Evolutionary conservation across 2,113 vertebrate species (phyloP).

Genomic region (Clinocottus analis): DNA sequence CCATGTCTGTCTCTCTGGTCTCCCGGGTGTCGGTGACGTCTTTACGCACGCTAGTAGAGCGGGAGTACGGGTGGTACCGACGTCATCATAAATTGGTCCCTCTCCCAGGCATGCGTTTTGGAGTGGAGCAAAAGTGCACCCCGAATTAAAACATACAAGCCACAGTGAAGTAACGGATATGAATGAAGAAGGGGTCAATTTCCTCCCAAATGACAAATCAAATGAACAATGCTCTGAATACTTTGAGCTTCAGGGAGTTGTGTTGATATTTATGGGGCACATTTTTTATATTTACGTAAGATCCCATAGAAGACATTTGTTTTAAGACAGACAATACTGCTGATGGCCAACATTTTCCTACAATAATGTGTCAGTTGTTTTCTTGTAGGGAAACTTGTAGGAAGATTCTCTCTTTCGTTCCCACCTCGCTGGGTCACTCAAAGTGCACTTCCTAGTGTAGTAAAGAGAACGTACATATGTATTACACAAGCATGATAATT

Average conservation of each 20-base stretch:
- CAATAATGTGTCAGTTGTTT: conserved; percentile 8
- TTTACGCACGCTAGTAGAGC: conserved; percentile 70
- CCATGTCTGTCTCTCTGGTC: conserved; percentile 34
- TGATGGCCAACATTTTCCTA: background rate
- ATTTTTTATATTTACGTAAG: conserved; percentile 28
- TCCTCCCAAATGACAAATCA: conserved; percentile 42
- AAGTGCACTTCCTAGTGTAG: conserved; percentile 2
- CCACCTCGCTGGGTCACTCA: conserved; percentile 15
- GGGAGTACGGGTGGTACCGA: conserved; percentile 60
- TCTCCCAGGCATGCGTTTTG: conserved; percentile 52
- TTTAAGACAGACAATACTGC: conserved; percentile 5
- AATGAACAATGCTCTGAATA: background rate
- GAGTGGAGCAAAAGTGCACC: conserved; percentile 46
- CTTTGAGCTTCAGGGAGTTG: conserved; percentile 23
- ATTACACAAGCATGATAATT: background rate
- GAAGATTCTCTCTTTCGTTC: conserved; percentile 3
- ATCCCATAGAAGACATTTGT: conserved; percentile 14
- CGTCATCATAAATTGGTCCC: conserved; percentile 66
- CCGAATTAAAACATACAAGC: conserved; percentile 31
- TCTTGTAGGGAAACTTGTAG: background rate
- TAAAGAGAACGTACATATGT: conserved; percentile 5
- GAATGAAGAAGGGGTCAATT: conserved; percentile 15
- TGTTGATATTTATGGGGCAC: conserved; percentile 42
- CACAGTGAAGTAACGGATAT: conserved; percentile 21
- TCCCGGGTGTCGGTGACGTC: conserved; percentile 68